Evolutionary conservation across 2,888 invertebrate genomes (phyloP), one percentile per base, ranked within the genome.

Genomic region (Stramonita haemastoma): DNA sequence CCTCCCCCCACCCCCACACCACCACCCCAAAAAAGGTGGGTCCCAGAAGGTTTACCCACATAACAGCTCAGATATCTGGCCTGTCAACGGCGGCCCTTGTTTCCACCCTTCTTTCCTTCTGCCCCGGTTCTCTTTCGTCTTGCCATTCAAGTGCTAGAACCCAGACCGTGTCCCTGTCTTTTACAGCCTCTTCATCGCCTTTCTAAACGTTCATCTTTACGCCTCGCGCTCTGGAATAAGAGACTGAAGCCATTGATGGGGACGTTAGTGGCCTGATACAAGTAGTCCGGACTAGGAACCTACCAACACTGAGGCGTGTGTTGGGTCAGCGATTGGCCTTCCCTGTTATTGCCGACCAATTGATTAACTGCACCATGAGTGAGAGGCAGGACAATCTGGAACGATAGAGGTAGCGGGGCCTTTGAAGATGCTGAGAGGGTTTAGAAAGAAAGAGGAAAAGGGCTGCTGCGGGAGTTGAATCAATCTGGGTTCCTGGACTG

Each of bases 161-260:
- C 70, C 87, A 87, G 87, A 34, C 73, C 34, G 34, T 56, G 46
- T 13, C 87, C 29, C 29, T n/a, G 0, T 32, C 15, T n/a, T 87
- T 73, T 73, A 87, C 87, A 46, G 1, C 70, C 87, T 73, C 87
- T 87, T 87, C 60, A 87, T 70, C 46, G 36, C 70, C 46, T 46
- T 73, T 4, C 32, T 29, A 46, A 81, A 22, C 26, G 46, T 1
- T 4, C 26, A 26, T 13, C 66, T 26, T 66, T 2, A 46, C 46
- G 8, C 46, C 46, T 46, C 46, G 46, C 46, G 46, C 46, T 46
- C 46, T 46, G 46, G 4, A 46, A 2, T 46, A 1, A 66, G 19
- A 32, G 83, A 36, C 34, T 19, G 29, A 29, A 22, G 36, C 15
- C 36, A 8, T 46, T 46, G 46, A 46, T 46, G 46, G 46, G 46